Percentiles rank a stretch among this genome's conserved stretches.
Evolutionary conservation across 2,113 vertebrate genomes (phyloP).

Genomic region (Acanthochromis polyacanthus): DNA sequence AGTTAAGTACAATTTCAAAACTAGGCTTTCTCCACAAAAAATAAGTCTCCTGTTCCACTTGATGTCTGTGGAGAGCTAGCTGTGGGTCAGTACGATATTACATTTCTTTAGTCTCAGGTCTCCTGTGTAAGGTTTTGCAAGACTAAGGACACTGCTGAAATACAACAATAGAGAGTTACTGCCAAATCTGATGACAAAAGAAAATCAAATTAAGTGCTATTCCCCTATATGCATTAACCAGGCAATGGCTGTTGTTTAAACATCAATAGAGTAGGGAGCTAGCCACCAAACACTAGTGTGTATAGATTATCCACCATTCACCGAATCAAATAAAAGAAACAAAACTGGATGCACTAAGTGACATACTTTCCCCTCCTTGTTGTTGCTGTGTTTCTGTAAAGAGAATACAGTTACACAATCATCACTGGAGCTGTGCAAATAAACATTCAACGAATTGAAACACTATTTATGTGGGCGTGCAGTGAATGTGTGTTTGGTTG

Average conservation of each 20-base stretch:
- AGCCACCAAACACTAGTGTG: constrained; percentile 57
- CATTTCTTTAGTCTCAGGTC: constrained; percentile 24
- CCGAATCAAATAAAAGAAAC: constrained; percentile 68
- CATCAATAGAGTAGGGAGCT: constrained; percentile 46
- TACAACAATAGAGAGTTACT: constrained; percentile 3
- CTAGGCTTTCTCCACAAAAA: not conserved
- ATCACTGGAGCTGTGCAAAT: constrained; percentile 70
- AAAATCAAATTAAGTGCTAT: constrained; percentile 67
- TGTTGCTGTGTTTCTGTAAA: constrained; percentile 87
- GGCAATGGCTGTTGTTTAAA: constrained; percentile 46
- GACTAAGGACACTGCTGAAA: not conserved
- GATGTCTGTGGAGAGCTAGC: not conserved
- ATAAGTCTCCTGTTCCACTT: not conserved
- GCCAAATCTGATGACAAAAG: constrained; percentile 14
- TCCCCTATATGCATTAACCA: constrained; percentile 57
- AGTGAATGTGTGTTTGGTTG: constrained; percentile 23
- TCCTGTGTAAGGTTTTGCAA: constrained; percentile 10
- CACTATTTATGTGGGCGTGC: constrained; percentile 46
- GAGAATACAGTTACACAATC: constrained; percentile 84
- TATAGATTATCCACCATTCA: constrained; percentile 68
- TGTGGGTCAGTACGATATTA: constrained; percentile 41
- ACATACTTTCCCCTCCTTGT: constrained; percentile 87
- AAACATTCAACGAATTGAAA: constrained; percentile 68
- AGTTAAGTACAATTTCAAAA: not conserved
- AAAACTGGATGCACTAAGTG: constrained; percentile 74